phyloP scores from a whole-genome alignment of 2,113 vertebrate genomes.

The Scatophagus argus region DNA sequence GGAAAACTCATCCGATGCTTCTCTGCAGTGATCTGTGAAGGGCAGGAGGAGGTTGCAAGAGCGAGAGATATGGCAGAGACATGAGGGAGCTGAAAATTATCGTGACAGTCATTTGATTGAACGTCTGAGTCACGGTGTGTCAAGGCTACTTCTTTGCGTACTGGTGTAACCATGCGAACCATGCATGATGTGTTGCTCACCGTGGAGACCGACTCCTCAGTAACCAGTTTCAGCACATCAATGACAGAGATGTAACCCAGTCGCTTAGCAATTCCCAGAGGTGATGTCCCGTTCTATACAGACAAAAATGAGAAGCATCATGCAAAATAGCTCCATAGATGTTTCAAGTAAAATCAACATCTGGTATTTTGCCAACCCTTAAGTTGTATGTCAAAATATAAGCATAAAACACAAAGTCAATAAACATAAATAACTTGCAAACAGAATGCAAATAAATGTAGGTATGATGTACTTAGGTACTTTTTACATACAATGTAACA shows the following conservation, averaged over 20 bases:
- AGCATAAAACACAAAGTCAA: not conserved
- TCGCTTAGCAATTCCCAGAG: slow-evolving; percentile 94
- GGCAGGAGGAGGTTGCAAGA: slow-evolving; percentile 15
- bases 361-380: not conserved
- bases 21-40: slow-evolving; percentile 85
- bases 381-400: not conserved
- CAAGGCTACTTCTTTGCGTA: slow-evolving; percentile 5
- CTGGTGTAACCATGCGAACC: slow-evolving; percentile 34
- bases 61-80: not conserved
- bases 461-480: not conserved
- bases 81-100: slow-evolving; percentile 27
- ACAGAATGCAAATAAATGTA: not conserved
- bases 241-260: slow-evolving; percentile 98
- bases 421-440: not conserved
- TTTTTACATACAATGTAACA: too few species aligned
- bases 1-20: slow-evolving; percentile 98
- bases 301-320: slow-evolving; percentile 22
- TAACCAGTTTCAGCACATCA: slow-evolving; percentile 96
- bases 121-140: slow-evolving; percentile 17
- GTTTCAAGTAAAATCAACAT: not conserved
- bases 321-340: not conserved
- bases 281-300: slow-evolving; percentile 92
- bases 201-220: slow-evolving; percentile 87
- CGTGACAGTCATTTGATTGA: slow-evolving; percentile 6
- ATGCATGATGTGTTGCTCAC: slow-evolving; percentile 79